A percentile compares a stretch with the other conserved stretches of the same genome.
These are phyloP conservation scores for Tapirus indicus DNA, from an alignment of 2,797 vertebrate genomes.

Conservation along the genomic window DNA sequence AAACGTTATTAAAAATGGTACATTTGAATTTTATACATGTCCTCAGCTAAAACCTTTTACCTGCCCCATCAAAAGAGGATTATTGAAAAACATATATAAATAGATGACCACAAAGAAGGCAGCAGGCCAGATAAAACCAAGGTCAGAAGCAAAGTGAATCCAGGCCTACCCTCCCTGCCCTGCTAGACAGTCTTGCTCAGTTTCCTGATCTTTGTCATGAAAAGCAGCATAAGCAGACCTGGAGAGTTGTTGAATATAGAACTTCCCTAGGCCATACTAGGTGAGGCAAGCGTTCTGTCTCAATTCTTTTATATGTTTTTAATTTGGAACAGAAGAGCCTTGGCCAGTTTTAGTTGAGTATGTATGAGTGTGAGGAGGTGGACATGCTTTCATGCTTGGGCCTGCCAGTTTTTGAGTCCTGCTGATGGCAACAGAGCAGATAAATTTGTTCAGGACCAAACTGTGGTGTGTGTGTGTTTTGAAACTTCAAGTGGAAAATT, in stretches of 20 bases:
- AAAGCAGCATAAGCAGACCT: background rate
- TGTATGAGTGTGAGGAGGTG: background rate
- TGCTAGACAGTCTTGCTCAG: background rate
- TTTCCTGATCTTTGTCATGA: background rate
- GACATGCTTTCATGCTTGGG: background rate
- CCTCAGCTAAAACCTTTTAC: constrained; percentile 26
- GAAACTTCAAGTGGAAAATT: constrained; percentile 11
- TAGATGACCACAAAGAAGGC: background rate
- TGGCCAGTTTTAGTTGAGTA: background rate
- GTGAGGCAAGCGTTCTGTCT: background rate
- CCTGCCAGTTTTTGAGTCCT: background rate
- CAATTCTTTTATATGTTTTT: background rate
- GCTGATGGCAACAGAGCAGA: background rate
- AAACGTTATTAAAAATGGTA: constrained; percentile 5
- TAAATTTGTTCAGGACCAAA: constrained; percentile 21
- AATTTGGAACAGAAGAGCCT: background rate
- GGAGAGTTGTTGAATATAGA: background rate
- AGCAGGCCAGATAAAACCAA: background rate
- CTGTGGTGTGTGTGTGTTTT: background rate
- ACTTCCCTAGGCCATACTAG: background rate
- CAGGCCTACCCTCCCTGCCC: background rate
- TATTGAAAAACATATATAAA: background rate
- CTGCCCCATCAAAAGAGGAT: background rate
- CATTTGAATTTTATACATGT: constrained; percentile 14
- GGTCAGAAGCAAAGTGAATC: background rate